Evolutionary conservation across 53 echinoderm and acorn worm species (phyloP).

Genomic region (Mesocentrotus franciscanus): DNA sequence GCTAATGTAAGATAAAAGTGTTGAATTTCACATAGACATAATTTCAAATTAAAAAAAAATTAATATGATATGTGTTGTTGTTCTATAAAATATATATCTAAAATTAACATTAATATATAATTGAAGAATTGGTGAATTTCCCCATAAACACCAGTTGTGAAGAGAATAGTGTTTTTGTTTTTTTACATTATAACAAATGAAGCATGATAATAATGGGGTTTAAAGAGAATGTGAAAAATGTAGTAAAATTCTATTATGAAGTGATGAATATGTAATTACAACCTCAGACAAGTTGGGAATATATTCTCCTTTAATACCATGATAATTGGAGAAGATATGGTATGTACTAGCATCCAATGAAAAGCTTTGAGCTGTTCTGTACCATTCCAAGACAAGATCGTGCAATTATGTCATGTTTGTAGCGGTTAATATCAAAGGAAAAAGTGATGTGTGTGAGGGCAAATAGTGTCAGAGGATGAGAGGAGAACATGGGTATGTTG

Average conservation of each 20-base stretch:
- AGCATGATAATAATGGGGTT: neutral
- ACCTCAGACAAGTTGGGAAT: neutral
- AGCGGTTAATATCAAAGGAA: conserved; percentile 31
- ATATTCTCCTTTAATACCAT: too few species aligned
- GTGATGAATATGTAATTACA: neutral
- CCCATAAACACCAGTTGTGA: too few species aligned
- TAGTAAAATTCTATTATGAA: neutral
- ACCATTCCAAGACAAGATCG: neutral
- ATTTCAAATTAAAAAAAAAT: too few species aligned
- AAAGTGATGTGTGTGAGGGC: conserved; percentile 10
- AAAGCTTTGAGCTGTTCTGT: neutral
- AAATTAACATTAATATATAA: too few species aligned
- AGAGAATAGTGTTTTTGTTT: neutral
- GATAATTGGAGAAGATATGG: neutral
- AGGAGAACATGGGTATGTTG: conserved; percentile 45
- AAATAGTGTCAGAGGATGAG: conserved; percentile 39
- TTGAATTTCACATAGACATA: too few species aligned
- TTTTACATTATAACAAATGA: neutral
- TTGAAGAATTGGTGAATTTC: too few species aligned
- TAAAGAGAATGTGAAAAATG: neutral
- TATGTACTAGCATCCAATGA: neutral
- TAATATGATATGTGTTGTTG: too few species aligned
- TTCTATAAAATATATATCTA: too few species aligned
- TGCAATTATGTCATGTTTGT: conserved; percentile 39
- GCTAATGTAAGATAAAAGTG: too few species aligned